Conservation (phyloP, 2,797 vertebrate genomes). For the Salmo trutta region DNA sequence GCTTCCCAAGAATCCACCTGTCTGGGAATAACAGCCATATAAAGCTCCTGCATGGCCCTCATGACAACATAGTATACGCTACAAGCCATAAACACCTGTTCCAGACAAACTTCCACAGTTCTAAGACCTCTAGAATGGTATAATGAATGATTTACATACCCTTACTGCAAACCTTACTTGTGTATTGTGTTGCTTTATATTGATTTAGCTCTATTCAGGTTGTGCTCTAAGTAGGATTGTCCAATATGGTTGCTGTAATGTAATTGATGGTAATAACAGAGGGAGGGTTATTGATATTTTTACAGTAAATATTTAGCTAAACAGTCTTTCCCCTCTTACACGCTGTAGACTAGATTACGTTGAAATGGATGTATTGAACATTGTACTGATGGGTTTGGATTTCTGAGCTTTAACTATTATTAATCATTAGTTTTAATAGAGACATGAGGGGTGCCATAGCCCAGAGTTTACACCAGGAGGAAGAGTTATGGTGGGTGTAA, state of each 20-base stretch:
- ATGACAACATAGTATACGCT: constrained; percentile 6
- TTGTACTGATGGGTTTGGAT: background rate
- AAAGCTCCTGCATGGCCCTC: constrained; percentile 17
- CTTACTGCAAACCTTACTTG: background rate
- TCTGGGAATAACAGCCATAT: background rate
- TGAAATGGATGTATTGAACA: background rate
- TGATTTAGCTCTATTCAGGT: background rate
- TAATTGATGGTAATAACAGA: background rate
- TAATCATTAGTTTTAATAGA: no score
- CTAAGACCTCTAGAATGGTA: background rate
- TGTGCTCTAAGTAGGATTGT: background rate
- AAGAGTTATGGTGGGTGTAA: no score
- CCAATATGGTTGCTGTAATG: background rate
- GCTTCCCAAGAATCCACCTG: background rate
- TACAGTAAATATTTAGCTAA: background rate
- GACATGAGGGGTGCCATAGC: no score
- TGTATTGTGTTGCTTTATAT: background rate
- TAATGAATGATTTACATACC: background rate
- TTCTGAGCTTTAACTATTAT: no score
- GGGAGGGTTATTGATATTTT: background rate
- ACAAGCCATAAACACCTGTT: constrained; percentile 11
- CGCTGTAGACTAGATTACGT: background rate
- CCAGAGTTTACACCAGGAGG: no score
- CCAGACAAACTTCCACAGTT: constrained; percentile 26
- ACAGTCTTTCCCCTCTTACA: background rate